These are phyloP conservation scores for Stylophora pistillata DNA, from an alignment of 64 coral and sea anemone species.

Conservation along the genomic window DNA sequence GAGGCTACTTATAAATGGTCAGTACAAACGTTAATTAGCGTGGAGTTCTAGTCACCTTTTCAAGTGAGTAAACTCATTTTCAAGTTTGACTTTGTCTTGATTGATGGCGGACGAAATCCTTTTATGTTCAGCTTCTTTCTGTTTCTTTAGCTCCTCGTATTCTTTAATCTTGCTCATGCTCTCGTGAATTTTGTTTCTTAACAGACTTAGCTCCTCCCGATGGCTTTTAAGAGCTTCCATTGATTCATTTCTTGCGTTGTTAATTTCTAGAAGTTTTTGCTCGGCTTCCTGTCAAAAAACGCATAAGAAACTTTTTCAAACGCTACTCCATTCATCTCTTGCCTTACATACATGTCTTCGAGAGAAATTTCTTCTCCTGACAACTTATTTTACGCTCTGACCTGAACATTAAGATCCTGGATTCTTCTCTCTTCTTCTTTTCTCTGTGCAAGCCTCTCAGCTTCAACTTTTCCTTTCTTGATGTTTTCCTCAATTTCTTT, in stretches of 20 bases:
- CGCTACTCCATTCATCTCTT: not conserved
- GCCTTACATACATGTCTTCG: too few species aligned
- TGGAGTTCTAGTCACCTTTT: not conserved
- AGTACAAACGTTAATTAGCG: not conserved
- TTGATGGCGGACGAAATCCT: slow-evolving; percentile 3
- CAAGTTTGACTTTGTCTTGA: not conserved
- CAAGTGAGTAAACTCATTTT: slow-evolving; percentile 6
- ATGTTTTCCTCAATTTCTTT: slow-evolving; percentile 43
- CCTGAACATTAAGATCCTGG: slow-evolving; percentile 61
- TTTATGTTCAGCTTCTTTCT: slow-evolving; percentile 55
- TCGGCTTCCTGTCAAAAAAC: slow-evolving; percentile 41
- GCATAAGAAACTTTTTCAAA: not conserved
- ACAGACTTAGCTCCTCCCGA: slow-evolving; percentile 58
- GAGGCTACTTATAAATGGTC: not conserved
- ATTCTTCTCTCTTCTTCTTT: slow-evolving; percentile 47
- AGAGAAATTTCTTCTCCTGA: too few species aligned
- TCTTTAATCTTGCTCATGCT: slow-evolving; percentile 38
- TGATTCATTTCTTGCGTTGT: slow-evolving; percentile 75
- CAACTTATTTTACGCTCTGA: not conserved
- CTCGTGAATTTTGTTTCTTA: slow-evolving; percentile 59
- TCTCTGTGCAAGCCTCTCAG: slow-evolving; percentile 23
- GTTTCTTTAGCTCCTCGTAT: slow-evolving; percentile 11
- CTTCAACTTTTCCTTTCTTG: slow-evolving; percentile 28
- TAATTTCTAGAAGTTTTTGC: slow-evolving; percentile 65
- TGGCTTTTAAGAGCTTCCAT: slow-evolving; percentile 65